Base-by-base conservation (phyloP, 2,113 vertebrate genomes). In the Archocentrus centrarchus region DNA sequence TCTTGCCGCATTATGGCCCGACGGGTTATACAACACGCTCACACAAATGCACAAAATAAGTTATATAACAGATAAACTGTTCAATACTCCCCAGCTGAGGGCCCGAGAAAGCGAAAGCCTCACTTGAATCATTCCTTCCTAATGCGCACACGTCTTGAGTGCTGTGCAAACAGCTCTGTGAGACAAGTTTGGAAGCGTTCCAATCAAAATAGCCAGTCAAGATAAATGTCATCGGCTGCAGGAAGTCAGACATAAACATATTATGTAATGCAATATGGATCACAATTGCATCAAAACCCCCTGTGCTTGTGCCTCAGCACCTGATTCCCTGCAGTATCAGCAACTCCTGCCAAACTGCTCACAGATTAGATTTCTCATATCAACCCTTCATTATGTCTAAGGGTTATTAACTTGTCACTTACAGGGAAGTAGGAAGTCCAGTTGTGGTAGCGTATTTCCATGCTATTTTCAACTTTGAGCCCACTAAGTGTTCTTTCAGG, bases 51-150 rank as follows among this genome's bases (percentile, higher is more conserved):
- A 86, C 80, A 75, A 87, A 91, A 83, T 68, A 55, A 24, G 41
- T 93, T 92, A 82, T n/a, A 78, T 93, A 93, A 93, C 82, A n/a
- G 20, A 61, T 35, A 84, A 89, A 83, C 41, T 39, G 86, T 58
- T 86, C 62, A 44, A 82, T 68, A 59, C 63, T 79, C 15, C 32
- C 73, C 17, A 22, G 35, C 66, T 6, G 35, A 83, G 75, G 55
- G 73, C 59, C 75, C 11, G 76, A 44, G 64, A 75, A 89, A 79
- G 59, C 37, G 5, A 57, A 82, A 75, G n/a, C 27, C 37, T 68
- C 55, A 44, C n/a, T 32, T 9, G 20, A 59, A 61, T 80, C 30
- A 37, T 61, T 35, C 76, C 53, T 22, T 50, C 22, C 13, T 73
- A 80, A 80, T 4, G 61, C 24, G 75, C 27, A 59, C 55, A 30